Percentiles rank a stretch among this genome's conserved stretches.
phyloP scores from a whole-genome alignment of 1,140 invertebrate genomes.

The Akabosia matsudoensis region DNA sequence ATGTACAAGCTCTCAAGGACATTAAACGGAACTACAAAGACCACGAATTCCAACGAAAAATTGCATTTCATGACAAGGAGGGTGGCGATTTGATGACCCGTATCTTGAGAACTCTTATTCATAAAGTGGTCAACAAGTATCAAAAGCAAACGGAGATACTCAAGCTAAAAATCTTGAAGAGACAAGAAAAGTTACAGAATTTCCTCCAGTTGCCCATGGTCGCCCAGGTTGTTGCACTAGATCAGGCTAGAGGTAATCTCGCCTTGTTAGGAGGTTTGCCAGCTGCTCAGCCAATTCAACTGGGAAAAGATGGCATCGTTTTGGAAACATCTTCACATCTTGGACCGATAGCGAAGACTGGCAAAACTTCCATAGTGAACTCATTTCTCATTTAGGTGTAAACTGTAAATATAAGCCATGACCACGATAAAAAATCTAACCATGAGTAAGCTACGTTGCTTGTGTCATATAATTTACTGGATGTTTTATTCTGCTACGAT shows the following conservation, averaged over 20 bases:
- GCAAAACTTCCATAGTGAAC: not conserved
- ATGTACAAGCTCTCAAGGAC: conserved; percentile 2
- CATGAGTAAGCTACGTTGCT: too few relatives aligned
- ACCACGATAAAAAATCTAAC: not conserved
- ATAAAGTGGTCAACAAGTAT: conserved; percentile 5
- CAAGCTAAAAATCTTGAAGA: conserved; percentile 7
- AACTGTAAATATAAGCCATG: not conserved
- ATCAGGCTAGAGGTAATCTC: not conserved
- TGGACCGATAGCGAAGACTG: not conserved
- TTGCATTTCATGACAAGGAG: not conserved
- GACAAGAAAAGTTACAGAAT: not conserved
- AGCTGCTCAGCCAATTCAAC: not conserved
- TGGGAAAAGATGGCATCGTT: not conserved
- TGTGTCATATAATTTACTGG: too few relatives aligned
- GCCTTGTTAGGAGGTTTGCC: not conserved
- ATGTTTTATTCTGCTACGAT: too few relatives aligned
- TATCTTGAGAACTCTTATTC: not conserved
- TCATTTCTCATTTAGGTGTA: not conserved
- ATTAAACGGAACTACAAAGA: conserved; percentile 11
- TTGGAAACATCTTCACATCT: not conserved
- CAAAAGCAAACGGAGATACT: conserved; percentile 7
- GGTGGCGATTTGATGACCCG: not conserved
- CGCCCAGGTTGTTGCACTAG: not conserved
- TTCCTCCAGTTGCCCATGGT: conserved; percentile 10
- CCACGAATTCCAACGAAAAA: not conserved